Percentiles rank a stretch among this genome's conserved stretches.
These are phyloP conservation scores for Ochotona princeps DNA, from an alignment of 2,113 vertebrate genomes.

Conservation along the genomic window DNA sequence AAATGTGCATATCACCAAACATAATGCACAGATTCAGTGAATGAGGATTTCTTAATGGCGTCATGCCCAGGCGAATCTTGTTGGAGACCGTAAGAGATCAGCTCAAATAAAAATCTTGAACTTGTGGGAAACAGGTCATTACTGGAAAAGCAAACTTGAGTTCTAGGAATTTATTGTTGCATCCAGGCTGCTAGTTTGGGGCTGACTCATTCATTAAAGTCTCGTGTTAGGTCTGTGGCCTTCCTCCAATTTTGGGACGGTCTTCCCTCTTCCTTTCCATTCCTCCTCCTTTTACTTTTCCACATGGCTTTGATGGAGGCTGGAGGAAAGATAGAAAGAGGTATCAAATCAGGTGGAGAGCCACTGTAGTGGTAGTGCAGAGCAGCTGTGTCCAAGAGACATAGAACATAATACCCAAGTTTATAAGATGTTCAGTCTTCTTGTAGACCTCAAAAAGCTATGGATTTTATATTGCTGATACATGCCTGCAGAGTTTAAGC, in stretches of 20 bases:
- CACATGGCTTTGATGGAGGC: background rate
- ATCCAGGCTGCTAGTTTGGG: background rate
- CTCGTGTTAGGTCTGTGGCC: background rate
- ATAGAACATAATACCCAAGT: background rate
- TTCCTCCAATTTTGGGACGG: background rate
- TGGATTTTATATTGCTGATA: background rate
- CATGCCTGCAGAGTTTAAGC: background rate
- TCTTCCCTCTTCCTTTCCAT: background rate
- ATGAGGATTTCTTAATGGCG: background rate
- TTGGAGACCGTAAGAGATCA: background rate
- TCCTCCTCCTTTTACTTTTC: fast-evolving
- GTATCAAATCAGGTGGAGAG: background rate
- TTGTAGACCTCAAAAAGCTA: background rate
- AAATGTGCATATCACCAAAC: too few relatives aligned
- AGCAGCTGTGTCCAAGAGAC: background rate
- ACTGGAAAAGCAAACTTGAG: background rate
- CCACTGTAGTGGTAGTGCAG: background rate
- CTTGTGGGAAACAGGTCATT: background rate
- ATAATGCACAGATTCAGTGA: too few relatives aligned
- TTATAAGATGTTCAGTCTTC: background rate
- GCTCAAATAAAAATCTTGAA: background rate
- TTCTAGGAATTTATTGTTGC: background rate
- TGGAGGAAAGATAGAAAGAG: background rate
- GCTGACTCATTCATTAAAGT: background rate
- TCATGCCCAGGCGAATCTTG: background rate